A percentile compares a stretch with the other conserved stretches of the same genome.
Evolutionary conservation across 2,797 vertebrate species (phyloP).

Genomic region (Masticophis lateralis): DNA sequence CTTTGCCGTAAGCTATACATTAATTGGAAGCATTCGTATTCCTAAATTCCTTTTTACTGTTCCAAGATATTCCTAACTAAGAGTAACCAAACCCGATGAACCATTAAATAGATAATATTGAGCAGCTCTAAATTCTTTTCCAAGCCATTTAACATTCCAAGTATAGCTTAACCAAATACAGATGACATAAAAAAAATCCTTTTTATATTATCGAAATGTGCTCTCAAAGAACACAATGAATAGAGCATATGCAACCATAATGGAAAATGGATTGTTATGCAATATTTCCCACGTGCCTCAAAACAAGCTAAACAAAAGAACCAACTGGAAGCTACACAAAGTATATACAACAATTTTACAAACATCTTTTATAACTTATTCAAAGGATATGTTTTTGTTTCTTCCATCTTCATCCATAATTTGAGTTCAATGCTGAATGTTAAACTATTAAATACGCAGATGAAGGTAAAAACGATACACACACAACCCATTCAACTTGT

Average conservation of each 20-base stretch:
- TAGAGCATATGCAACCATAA: conserved; percentile 25
- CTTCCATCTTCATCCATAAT: neutral
- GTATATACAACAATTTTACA: neutral
- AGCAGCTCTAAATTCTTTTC: conserved; percentile 65
- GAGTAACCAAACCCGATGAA: conserved; percentile 68
- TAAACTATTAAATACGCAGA: neutral
- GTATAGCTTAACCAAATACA: conserved; percentile 63
- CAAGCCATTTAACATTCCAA: conserved; percentile 70
- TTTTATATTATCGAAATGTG: conserved; percentile 37
- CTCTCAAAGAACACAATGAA: conserved; percentile 35
- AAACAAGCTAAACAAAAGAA: conserved; percentile 25
- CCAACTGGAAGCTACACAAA: neutral
- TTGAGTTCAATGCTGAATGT: neutral
- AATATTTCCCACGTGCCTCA: neutral
- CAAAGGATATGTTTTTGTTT: neutral
- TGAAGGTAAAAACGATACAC: neutral
- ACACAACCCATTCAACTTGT: neutral
- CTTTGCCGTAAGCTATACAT: conserved; percentile 17
- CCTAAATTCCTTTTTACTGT: conserved; percentile 53
- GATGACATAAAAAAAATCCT: conserved; percentile 52
- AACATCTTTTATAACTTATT: neutral
- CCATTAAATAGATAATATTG: conserved; percentile 74
- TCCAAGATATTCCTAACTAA: conserved; percentile 60
- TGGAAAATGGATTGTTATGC: neutral
- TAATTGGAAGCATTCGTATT: conserved; percentile 11